Evolutionary conservation across 2,113 vertebrate genomes (phyloP).

Genomic region (Crotophaga sulcirostris): DNA sequence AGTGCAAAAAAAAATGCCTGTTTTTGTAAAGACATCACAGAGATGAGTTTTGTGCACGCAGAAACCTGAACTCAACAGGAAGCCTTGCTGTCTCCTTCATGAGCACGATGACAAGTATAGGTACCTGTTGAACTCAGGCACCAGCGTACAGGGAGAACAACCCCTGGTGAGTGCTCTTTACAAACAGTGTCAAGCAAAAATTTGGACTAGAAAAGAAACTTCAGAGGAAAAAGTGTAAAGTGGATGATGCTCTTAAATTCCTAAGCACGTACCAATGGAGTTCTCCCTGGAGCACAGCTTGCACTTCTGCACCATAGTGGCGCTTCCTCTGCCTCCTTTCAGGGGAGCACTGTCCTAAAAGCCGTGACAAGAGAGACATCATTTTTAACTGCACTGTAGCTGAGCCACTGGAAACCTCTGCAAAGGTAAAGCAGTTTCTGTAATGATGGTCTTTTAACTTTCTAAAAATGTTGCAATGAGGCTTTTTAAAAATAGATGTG

Average conservation of each 20-base stretch:
- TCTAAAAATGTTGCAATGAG: neutral
- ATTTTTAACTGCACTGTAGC: neutral
- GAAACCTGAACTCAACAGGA: neutral
- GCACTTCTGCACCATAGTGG: constrained; percentile 97
- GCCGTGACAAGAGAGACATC: neutral
- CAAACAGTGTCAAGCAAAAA: neutral
- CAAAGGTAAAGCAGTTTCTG: neutral
- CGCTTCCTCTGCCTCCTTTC: constrained; percentile 92
- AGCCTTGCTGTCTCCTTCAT: neutral
- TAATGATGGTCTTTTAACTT: neutral
- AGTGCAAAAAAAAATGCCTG: too few relatives aligned
- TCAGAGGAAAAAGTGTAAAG: neutral
- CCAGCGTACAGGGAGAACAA: neutral
- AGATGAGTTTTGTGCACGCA: neutral
- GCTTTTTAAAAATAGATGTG: neutral
- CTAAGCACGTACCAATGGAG: constrained; percentile 86
- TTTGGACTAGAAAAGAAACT: neutral
- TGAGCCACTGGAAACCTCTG: neutral
- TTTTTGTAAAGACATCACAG: neutral
- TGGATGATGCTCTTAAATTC: neutral
- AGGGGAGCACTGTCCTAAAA: constrained; percentile 89
- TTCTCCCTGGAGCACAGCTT: constrained; percentile 96
- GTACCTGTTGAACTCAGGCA: neutral
- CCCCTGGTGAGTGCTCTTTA: neutral
- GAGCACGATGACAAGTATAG: neutral